Conservation (phyloP, 2,888 invertebrate genomes). For the Esperia sulphurella region DNA sequence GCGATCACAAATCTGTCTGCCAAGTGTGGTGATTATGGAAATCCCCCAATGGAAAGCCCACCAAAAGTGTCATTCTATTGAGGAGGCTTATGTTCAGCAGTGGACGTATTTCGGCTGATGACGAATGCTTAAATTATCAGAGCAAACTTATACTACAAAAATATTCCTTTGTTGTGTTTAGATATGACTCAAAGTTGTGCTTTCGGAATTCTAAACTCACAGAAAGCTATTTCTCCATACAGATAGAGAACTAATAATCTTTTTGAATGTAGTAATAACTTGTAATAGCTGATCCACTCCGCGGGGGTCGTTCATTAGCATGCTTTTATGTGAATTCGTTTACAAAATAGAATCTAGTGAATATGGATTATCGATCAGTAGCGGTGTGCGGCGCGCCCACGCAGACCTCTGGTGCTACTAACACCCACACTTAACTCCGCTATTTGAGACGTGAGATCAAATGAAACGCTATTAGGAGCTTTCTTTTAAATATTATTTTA, state of each 20-base stretch:
- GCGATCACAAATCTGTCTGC: too few relatives aligned
- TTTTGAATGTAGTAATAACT: neutral
- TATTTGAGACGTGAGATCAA: neutral
- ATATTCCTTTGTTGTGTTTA: too few relatives aligned
- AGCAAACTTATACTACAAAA: too few relatives aligned
- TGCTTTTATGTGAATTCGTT: slow-evolving; percentile 4
- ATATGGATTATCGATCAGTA: slow-evolving; percentile 1
- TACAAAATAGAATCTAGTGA: slow-evolving; percentile 1
- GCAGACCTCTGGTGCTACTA: neutral
- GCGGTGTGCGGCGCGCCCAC: slow-evolving; percentile 1
- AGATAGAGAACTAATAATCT: neutral
- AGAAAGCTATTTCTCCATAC: too few relatives aligned
- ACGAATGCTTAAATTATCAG: too few relatives aligned
- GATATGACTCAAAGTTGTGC: too few relatives aligned
- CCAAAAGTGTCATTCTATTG: too few relatives aligned
- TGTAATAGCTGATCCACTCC: slow-evolving; percentile 1
- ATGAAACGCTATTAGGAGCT: neutral
- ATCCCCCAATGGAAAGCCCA: too few relatives aligned
- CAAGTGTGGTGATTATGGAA: too few relatives aligned
- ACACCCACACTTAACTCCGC: neutral
- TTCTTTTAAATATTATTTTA: neutral
- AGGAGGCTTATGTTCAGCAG: too few relatives aligned
- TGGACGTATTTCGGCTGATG: too few relatives aligned
- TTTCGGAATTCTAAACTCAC: too few relatives aligned
- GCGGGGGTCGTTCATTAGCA: slow-evolving; percentile 2